Base-by-base conservation (phyloP, 2,797 vertebrate species). In the Champsocephalus gunnari region DNA sequence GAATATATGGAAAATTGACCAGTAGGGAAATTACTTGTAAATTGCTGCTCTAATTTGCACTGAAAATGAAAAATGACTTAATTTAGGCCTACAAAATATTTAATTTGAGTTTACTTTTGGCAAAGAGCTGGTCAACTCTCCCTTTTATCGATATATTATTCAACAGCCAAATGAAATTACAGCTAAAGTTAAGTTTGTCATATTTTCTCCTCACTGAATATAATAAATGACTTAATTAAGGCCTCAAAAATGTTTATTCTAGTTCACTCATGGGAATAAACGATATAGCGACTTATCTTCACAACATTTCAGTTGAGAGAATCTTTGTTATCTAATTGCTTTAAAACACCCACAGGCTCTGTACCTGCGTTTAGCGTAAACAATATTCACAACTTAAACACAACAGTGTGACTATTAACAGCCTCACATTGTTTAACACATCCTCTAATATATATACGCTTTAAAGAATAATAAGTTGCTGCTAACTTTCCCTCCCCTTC, bases 401-500 rank as follows among this genome's bases (percentile, higher is more conserved):
- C 51, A 54, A 53, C 43, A 66, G 66, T 49, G 76, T 5, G 62
- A 81, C 82, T 71, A 75, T 78, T 80, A 88, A 80, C 75, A 74
- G 78, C 58, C 77, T 87, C 79, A 87, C 79, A 78, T 82, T 86
- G 80, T 75, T 66, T 50, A 66, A 83, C 87, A 89, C 90, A 61
- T 93, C 66, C 59, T 58, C 81, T 87, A 90, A 89, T 82, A 75
- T 78, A 71, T 64, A 60, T 79, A 73, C 80, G 83, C 77, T 81
- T 79, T 56, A 51, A 88, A 82, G 34, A 85, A 86, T 80, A 92
- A 90, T 80, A 72, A 83, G 80, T 69, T 79, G 59, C 71, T 53
- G 62, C 81, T 80, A 49, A 38, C 65, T 32, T 71, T 63, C 45
- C 76, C 71, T 66, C 82, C 67, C 55, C 38, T 45, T 82, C 77